These are phyloP conservation scores for Taurulus bubalis DNA, from an alignment of 2,113 vertebrate genomes.

Conservation along the genomic window DNA sequence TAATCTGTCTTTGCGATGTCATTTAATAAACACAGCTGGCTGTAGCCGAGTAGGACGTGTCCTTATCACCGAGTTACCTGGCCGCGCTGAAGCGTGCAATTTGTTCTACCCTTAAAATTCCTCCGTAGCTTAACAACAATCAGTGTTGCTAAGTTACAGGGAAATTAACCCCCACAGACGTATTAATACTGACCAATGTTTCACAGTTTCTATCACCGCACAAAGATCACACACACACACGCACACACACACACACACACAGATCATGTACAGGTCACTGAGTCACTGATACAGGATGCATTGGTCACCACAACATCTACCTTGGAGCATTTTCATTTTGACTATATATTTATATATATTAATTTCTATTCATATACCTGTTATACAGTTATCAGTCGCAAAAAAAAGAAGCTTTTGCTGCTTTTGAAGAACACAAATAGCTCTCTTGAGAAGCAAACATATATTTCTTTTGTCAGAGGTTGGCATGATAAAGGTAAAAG, in stretches of 20 bases:
- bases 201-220: neutral
- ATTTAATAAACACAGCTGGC: neutral
- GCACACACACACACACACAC: neutral
- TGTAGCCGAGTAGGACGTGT: neutral
- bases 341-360: no score
- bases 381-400: conserved; percentile 29
- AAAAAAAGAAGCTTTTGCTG: conserved; percentile 16
- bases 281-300: conserved; percentile 1
- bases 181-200: neutral
- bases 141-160: conserved; percentile 23
- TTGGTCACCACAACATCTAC: neutral
- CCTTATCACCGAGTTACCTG: conserved; percentile 27
- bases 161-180: conserved; percentile 2
- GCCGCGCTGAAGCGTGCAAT: neutral
- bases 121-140: conserved; percentile 26
- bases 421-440: conserved; percentile 35
- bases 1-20: neutral
- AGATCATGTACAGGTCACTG: neutral
- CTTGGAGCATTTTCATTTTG: neutral
- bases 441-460: neutral
- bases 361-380: no score
- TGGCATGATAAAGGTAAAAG: conserved; percentile 3
- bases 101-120: conserved; percentile 4
- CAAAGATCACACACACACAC: conserved; percentile 3
- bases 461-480: conserved; percentile 8